These are phyloP conservation scores for Ophion obscuratus DNA, from an alignment of 2,888 invertebrate species.

Conservation along the genomic window DNA sequence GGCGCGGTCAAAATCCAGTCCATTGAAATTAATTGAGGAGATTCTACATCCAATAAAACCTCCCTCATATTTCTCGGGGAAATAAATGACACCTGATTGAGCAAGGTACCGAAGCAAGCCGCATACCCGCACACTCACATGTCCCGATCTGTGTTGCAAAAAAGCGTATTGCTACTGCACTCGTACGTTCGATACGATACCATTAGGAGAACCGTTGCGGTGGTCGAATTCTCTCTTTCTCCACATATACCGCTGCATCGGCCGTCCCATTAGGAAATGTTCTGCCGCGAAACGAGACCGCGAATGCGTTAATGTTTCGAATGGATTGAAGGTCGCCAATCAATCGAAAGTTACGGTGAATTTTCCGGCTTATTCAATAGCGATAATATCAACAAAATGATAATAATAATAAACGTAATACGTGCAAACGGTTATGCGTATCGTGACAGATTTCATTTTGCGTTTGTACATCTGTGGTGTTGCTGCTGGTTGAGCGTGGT, in stretches of 20 bases:
- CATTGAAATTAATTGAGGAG: too few species aligned
- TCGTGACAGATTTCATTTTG: constrained; percentile 57
- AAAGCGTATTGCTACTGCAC: not conserved
- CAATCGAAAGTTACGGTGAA: not conserved
- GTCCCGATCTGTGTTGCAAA: not conserved
- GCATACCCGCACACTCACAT: not conserved
- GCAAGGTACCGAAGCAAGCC: not conserved
- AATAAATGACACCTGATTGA: not conserved
- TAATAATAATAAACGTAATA: constrained; percentile 10
- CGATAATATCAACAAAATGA: constrained; percentile 9
- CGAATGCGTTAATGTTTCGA: not conserved
- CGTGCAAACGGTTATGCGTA: constrained; percentile 10
- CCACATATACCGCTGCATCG: not conserved
- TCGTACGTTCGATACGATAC: not conserved
- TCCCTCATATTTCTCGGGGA: not conserved
- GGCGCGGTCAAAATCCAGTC: too few species aligned
- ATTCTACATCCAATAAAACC: not conserved
- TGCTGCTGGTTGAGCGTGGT: constrained; percentile 28
- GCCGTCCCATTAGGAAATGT: not conserved
- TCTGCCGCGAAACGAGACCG: not conserved
- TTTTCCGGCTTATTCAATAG: constrained; percentile 16
- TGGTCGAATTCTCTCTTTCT: constrained; percentile 14
- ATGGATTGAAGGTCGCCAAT: constrained; percentile 17
- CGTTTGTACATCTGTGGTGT: constrained; percentile 46
- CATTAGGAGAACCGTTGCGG: not conserved